Evolutionary conservation across 2,797 vertebrate genomes (phyloP).

Genomic region (Alfaro cultratus): DNA sequence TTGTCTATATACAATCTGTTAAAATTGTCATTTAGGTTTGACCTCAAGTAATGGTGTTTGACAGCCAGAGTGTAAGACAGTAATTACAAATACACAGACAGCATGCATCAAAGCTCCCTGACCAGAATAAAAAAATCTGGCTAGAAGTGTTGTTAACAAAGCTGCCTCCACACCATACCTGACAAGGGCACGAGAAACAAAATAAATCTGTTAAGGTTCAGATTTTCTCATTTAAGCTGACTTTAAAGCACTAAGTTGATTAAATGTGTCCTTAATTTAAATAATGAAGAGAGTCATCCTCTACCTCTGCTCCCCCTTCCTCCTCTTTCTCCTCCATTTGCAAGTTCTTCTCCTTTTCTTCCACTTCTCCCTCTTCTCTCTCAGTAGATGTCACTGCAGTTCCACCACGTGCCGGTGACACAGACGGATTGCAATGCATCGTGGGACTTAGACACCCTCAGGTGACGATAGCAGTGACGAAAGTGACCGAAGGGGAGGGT

Average conservation of each 20-base stretch:
- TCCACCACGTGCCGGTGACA: conserved; percentile 66
- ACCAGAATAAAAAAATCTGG: conserved; percentile 63
- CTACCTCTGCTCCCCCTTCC: conserved; percentile 6
- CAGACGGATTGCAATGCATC: conserved; percentile 65
- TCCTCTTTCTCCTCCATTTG: not conserved
- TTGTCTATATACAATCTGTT: not conserved
- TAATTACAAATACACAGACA: conserved; percentile 71
- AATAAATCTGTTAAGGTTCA: conserved; percentile 15
- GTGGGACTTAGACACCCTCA: conserved; percentile 66
- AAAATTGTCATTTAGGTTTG: conserved; percentile 58
- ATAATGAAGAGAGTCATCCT: not conserved
- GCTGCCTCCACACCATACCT: conserved; percentile 52
- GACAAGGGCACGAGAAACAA: conserved; percentile 3
- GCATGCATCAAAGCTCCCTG: conserved; percentile 59
- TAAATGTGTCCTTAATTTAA: conserved; percentile 26
- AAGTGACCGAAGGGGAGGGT: conserved; percentile 48
- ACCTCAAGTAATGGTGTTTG: conserved; percentile 69
- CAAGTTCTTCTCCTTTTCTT: not conserved
- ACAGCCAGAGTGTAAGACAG: conserved; percentile 66
- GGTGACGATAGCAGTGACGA: conserved; percentile 73
- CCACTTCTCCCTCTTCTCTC: conserved; percentile 25
- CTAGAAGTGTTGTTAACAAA: conserved; percentile 52
- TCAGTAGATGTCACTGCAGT: conserved; percentile 86
- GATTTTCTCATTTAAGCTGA: conserved; percentile 39
- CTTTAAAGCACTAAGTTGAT: conserved; percentile 46